Evolutionary conservation across 92 coral and sea anemone species (phyloP).

Genomic region (Chrysogorgia sp.): DNA sequence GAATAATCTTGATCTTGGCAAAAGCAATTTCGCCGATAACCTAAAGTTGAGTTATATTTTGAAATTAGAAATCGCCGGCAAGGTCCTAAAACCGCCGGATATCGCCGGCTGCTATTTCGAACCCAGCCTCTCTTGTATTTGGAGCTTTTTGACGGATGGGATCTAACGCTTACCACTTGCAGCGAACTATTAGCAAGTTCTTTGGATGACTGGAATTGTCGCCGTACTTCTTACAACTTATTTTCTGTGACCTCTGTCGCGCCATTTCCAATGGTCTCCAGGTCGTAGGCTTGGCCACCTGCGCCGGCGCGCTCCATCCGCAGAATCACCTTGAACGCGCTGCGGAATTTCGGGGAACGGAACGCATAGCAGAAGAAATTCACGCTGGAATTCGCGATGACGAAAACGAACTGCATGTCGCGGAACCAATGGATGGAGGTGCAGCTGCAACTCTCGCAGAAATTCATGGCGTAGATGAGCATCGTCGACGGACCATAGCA

Average conservation of each 20-base stretch:
- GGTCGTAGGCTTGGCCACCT: neutral
- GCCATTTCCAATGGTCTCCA: conserved; percentile 19
- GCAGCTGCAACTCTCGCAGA: conserved; percentile 81
- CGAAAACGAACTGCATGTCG: conserved; percentile 75
- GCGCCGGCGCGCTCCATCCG: conserved; percentile 21
- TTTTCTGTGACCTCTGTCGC: conserved; percentile 34
- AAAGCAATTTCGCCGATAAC: too few species aligned
- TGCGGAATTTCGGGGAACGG: conserved; percentile 79
- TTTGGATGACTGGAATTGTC: neutral
- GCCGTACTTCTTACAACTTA: neutral
- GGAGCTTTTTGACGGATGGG: too few species aligned
- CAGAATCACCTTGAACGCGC: conserved; percentile 66
- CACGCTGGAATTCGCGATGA: conserved; percentile 79
- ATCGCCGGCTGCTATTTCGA: too few species aligned
- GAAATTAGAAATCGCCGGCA: too few species aligned
- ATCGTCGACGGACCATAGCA: conserved; percentile 82
- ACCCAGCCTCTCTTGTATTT: neutral
- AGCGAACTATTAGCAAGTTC: too few species aligned
- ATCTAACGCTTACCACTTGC: too few species aligned
- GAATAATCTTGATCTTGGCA: too few species aligned
- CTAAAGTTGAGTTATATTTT: too few species aligned
- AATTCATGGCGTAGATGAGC: conserved; percentile 81
- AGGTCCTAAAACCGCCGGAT: too few species aligned
- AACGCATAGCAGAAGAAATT: conserved; percentile 90
- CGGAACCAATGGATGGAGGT: conserved; percentile 79